These are phyloP conservation scores for Dallia pectoralis DNA, from an alignment of 2,797 vertebrate genomes.

Conservation along the genomic window DNA sequence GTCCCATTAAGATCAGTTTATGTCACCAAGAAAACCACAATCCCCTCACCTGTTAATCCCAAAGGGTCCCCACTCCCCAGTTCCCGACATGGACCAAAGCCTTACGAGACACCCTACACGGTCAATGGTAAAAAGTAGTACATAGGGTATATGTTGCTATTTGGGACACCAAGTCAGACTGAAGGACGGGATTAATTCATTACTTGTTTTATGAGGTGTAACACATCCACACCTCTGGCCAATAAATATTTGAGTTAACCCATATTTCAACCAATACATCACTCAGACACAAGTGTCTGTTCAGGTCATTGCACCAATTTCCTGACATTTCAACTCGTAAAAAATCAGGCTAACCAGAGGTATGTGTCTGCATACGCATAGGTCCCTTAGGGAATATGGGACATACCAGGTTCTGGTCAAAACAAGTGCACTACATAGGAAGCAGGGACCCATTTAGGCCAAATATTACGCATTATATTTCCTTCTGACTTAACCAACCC, in stretches of 20 bases:
- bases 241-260: background rate
- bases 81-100: background rate
- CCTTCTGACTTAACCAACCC: no score
- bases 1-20: background rate
- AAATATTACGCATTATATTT: no score
- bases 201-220: background rate
- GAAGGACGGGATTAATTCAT: background rate
- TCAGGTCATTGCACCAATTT: constrained; percentile 4
- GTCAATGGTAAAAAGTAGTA: no score
- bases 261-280: constrained; percentile 4
- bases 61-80: background rate
- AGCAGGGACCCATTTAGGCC: no score
- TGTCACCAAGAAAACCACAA: background rate
- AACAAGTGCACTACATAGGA: no score
- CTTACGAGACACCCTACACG: background rate
- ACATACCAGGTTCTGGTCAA: no score
- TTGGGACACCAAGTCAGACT: background rate
- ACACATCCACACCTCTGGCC: background rate
- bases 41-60: background rate
- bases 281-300: constrained; percentile 3
- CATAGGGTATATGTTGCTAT: background rate
- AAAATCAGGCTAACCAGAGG: background rate
- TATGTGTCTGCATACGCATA: no score
- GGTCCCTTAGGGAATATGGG: no score
- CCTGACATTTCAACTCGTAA: background rate